phyloP scores from a whole-genome alignment of 2,797 vertebrate species.

The Paedocypris micromegethes region DNA sequence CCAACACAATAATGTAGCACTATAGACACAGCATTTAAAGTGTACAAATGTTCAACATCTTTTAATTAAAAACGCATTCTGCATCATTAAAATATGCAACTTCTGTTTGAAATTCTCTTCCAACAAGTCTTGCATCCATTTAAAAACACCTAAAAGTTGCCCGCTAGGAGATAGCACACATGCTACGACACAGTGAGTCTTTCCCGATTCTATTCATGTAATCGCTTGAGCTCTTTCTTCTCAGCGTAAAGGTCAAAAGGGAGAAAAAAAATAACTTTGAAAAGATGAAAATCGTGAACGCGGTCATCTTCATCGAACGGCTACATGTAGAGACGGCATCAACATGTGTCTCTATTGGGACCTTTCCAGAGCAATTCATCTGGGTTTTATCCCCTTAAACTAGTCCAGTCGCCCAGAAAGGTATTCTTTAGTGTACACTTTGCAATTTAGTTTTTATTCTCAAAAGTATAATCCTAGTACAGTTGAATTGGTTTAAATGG shows the following conservation, averaged over 20 bases:
- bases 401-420: too few relatives aligned
- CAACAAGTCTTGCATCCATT: slow-evolving; percentile 43
- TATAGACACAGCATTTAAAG: slow-evolving; percentile 31
- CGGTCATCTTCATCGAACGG: slow-evolving; percentile 12
- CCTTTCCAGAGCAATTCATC: background rate
- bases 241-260: slow-evolving; percentile 13
- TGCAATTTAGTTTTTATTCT: too few relatives aligned
- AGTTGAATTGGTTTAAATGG: too few relatives aligned
- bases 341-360: background rate
- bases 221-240: background rate
- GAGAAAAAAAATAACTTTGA: background rate
- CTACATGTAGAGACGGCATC: slow-evolving; percentile 35
- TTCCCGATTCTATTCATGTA: background rate
- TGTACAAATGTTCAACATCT: slow-evolving; percentile 61
- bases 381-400: background rate
- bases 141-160: slow-evolving; percentile 36
- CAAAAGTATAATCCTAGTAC: too few relatives aligned
- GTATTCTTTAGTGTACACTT: too few relatives aligned
- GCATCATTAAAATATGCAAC: slow-evolving; percentile 72
- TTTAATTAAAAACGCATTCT: slow-evolving; percentile 72
- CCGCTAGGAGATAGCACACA: background rate
- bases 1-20: background rate
- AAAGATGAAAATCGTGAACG: slow-evolving; percentile 25
- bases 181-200: slow-evolving; percentile 3
- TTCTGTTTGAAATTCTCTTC: slow-evolving; percentile 56